Percentiles rank a stretch among this genome's conserved stretches.
These are phyloP conservation scores for Dasypogon diadema DNA, from an alignment of 2,888 invertebrate genomes.

Conservation along the genomic window DNA sequence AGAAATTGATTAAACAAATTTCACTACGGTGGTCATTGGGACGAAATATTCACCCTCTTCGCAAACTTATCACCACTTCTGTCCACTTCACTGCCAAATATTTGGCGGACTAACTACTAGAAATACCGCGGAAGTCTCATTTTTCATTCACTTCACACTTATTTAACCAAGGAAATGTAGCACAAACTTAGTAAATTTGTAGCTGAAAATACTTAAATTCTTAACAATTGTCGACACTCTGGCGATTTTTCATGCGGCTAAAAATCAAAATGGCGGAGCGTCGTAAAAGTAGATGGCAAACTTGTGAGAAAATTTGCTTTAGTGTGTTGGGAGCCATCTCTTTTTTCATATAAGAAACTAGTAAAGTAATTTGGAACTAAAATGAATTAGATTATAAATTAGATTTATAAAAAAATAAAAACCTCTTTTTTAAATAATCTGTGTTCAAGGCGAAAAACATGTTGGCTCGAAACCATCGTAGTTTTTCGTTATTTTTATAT, in stretches of 20 bases:
- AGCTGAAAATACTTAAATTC: conserved; percentile 3
- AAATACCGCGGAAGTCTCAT: not conserved
- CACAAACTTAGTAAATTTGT: conserved; percentile 6
- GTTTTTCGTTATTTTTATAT: too few relatives aligned
- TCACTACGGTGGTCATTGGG: conserved; percentile 6
- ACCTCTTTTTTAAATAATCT: too few relatives aligned
- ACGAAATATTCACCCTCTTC: conserved; percentile 11
- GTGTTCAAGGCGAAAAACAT: too few relatives aligned
- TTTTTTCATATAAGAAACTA: too few relatives aligned
- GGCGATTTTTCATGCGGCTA: conserved; percentile 56
- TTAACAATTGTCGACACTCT: conserved; percentile 13
- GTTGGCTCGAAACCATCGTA: too few relatives aligned
- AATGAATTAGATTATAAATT: too few relatives aligned
- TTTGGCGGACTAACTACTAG: conserved; percentile 22
- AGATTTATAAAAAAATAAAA: too few relatives aligned
- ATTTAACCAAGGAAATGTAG: not conserved
- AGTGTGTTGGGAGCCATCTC: too few relatives aligned
- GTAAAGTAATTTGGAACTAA: too few relatives aligned
- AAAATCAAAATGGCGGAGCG: conserved; percentile 57
- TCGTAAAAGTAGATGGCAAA: conserved; percentile 43
- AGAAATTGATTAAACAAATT: conserved; percentile 31
- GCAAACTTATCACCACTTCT: conserved; percentile 35
- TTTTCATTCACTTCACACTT: conserved; percentile 6
- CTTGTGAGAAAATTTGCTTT: not conserved
- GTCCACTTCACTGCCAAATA: conserved; percentile 30